Conservation (phyloP, 2,888 invertebrate species). For the Pyrrhia umbra region DNA sequence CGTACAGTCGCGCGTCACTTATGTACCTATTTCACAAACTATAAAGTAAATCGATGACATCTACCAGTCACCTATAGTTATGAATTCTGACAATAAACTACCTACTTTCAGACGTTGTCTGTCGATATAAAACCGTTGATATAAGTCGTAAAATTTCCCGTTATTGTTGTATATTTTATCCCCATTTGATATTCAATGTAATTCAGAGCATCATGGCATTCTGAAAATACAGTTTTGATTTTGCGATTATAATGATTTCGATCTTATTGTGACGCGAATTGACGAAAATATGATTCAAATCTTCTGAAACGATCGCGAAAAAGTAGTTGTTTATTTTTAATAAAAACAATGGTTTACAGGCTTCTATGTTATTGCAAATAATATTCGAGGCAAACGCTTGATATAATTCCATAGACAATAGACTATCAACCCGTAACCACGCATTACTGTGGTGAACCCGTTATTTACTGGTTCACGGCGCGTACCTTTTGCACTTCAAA, state of each 20-base stretch:
- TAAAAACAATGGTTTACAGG: too few species aligned
- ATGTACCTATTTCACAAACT: not conserved
- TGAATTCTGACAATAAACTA: conserved; percentile 6
- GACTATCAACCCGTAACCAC: conserved; percentile 19
- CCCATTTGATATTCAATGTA: conserved; percentile 9
- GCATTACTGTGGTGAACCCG: conserved; percentile 16
- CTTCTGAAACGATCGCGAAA: too few species aligned
- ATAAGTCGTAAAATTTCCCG: conserved; percentile 24
- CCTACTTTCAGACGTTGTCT: not conserved
- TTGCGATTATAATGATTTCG: conserved; percentile 21
- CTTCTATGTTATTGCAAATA: too few species aligned
- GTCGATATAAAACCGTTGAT: conserved; percentile 21
- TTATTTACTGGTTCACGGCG: conserved; percentile 15
- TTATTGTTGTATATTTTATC: conserved; percentile 5
- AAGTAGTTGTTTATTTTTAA: too few species aligned
- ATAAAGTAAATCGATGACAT: conserved; percentile 32
- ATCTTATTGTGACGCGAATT: conserved; percentile 6
- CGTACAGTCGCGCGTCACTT: not conserved
- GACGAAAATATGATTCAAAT: not conserved
- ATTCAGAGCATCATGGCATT: conserved; percentile 14
- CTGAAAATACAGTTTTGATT: conserved; percentile 14
- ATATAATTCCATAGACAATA: conserved; percentile 16
- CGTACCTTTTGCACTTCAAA: conserved; percentile 1
- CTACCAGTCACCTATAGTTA: conserved; percentile 18
- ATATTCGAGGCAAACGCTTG: not conserved